phyloP scores from a whole-genome alignment of 2,797 vertebrate genomes.

The Smutsia gigantea region DNA sequence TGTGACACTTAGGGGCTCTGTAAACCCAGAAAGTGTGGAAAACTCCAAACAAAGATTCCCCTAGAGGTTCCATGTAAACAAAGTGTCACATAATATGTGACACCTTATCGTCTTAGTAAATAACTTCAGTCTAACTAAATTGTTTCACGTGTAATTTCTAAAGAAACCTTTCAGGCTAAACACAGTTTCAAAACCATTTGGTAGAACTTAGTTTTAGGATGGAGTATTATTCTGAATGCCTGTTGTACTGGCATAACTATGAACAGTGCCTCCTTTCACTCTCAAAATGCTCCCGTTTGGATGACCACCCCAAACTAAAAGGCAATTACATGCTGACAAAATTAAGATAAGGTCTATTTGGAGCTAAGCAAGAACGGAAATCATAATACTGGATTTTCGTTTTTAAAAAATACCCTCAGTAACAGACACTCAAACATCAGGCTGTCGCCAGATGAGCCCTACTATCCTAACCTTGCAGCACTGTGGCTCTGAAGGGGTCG shows the following conservation, averaged over 20 bases:
- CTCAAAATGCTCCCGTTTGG: neutral
- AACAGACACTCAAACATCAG: neutral
- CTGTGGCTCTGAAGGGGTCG: neutral
- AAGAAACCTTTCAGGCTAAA: conserved; percentile 9
- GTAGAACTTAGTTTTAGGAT: neutral
- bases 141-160: neutral
- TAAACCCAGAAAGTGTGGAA: neutral
- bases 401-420: neutral
- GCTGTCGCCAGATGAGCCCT: neutral
- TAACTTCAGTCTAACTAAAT: neutral
- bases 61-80: neutral
- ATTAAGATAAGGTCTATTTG: neutral
- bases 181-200: neutral
- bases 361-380: neutral
- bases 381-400: neutral
- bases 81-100: neutral
- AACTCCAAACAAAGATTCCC: neutral
- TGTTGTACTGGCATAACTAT: neutral
- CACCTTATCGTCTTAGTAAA: neutral
- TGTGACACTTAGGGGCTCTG: neutral
- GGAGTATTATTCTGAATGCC: neutral
- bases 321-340: conserved; percentile 1
- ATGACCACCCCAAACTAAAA: neutral
- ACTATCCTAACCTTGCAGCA: neutral
- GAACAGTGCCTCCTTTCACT: neutral